Evolutionary conservation across 1,140 invertebrate species (phyloP).

Genomic region (Drosophila orosa): DNA sequence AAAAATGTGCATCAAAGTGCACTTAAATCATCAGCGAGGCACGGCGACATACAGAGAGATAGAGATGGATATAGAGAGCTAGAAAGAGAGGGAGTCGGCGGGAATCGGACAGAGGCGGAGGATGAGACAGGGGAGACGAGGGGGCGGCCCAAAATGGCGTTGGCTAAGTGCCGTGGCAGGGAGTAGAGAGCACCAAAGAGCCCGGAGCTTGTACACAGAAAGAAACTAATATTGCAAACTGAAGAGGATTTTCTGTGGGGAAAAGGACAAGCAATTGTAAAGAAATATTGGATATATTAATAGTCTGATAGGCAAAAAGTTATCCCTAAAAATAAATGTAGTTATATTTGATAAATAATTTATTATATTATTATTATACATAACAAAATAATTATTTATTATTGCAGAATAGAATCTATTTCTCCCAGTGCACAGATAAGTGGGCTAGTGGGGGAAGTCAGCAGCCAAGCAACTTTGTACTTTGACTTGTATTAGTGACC

Average conservation of each 20-base stretch:
- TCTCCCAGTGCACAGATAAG: constrained; percentile 13
- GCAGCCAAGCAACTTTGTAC: constrained; percentile 71
- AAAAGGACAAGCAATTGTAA: no score
- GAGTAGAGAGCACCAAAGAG: constrained; percentile 31
- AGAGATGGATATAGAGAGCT: constrained; percentile 31
- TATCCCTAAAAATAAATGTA: neutral
- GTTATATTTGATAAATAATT: neutral
- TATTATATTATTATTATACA: neutral
- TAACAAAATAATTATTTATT: neutral
- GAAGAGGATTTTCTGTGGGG: no score
- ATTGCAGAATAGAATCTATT: neutral
- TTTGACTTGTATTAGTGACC: constrained; percentile 82
- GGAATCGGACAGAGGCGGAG: constrained; percentile 16
- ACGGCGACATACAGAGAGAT: constrained; percentile 72
- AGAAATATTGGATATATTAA: no score
- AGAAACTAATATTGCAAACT: neutral
- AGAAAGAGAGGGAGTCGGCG: constrained; percentile 11
- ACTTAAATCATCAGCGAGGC: constrained; percentile 82
- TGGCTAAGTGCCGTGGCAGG: constrained; percentile 78
- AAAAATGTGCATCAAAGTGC: constrained; percentile 82
- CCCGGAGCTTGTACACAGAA: neutral
- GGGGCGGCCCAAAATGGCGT: constrained; percentile 59
- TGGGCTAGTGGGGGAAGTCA: constrained; percentile 42
- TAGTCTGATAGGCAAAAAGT: neutral
- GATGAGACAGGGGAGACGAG: constrained; percentile 6